These are phyloP conservation scores for Urosaurus nigricauda DNA, from an alignment of 2,797 vertebrate species.

Conservation along the genomic window DNA sequence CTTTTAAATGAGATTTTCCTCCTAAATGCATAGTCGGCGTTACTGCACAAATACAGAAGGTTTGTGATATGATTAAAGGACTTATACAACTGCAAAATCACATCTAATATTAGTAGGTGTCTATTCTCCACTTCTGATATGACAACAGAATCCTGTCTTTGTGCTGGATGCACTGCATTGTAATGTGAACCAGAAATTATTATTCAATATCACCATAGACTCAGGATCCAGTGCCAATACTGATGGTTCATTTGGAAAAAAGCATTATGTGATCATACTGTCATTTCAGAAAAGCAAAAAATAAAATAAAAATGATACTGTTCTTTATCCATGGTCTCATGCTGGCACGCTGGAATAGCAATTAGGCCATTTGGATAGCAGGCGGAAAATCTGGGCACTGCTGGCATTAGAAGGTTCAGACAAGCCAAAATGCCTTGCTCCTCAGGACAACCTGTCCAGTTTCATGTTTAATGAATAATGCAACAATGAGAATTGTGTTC, in stretches of 20 bases:
- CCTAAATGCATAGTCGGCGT: constrained; percentile 32
- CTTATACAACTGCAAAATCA: constrained; percentile 25
- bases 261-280: neutral
- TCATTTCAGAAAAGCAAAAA: neutral
- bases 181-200: neutral
- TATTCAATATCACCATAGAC: constrained; percentile 13
- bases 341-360: neutral
- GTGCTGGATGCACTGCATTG: neutral
- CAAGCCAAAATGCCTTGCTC: neutral
- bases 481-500: neutral
- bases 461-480: neutral
- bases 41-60: constrained; percentile 32
- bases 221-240: constrained; percentile 1
- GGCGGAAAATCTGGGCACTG: neutral
- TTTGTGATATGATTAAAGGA: constrained; percentile 37
- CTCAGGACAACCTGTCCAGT: neutral
- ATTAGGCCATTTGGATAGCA: neutral
- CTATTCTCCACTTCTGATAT: constrained; percentile 18
- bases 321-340: too few species aligned
- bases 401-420: neutral
- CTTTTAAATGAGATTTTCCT: constrained; percentile 42
- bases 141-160: constrained; percentile 28
- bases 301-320: neutral
- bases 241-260: neutral
- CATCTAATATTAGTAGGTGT: constrained; percentile 23